phyloP scores from a whole-genome alignment of 2,113 vertebrate species.

The Toxotes jaculatrix region DNA sequence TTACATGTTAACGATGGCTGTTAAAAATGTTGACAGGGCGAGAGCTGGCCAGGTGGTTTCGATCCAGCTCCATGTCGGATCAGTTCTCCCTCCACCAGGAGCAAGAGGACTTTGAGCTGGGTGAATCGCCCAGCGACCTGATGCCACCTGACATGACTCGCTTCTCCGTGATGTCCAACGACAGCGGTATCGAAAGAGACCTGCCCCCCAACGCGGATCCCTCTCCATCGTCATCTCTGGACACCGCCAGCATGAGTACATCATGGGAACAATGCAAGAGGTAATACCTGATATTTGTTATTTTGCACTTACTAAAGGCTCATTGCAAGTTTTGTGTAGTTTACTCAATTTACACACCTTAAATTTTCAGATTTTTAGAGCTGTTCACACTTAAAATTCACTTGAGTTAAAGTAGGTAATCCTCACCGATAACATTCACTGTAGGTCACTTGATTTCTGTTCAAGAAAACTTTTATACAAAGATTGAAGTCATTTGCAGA shows the following conservation, averaged over 20 bases:
- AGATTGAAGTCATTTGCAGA: neutral
- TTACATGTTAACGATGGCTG: neutral
- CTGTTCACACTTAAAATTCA: neutral
- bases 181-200: slow-evolving; percentile 95
- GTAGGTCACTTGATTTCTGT: neutral
- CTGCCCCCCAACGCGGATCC: slow-evolving; percentile 77
- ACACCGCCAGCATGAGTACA: slow-evolving; percentile 27
- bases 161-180: slow-evolving; percentile 90
- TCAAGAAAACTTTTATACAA: neutral
- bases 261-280: slow-evolving; percentile 65
- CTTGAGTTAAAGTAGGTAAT: neutral
- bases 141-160: slow-evolving; percentile 81
- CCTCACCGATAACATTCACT: neutral
- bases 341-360: neutral
- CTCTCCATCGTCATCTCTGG: neutral
- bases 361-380: neutral
- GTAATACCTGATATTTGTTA: slow-evolving; percentile 22
- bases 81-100: slow-evolving; percentile 81
- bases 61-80: slow-evolving; percentile 78
- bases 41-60: slow-evolving; percentile 88
- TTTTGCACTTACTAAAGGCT: neutral
- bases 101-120: slow-evolving; percentile 82
- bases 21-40: slow-evolving; percentile 84
- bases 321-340: neutral
- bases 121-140: slow-evolving; percentile 78